Evolutionary conservation across 1,140 invertebrate species (phyloP), one percentile per base, ranked within the genome.

Genomic region (Lamellibrachia luymesi): DNA sequence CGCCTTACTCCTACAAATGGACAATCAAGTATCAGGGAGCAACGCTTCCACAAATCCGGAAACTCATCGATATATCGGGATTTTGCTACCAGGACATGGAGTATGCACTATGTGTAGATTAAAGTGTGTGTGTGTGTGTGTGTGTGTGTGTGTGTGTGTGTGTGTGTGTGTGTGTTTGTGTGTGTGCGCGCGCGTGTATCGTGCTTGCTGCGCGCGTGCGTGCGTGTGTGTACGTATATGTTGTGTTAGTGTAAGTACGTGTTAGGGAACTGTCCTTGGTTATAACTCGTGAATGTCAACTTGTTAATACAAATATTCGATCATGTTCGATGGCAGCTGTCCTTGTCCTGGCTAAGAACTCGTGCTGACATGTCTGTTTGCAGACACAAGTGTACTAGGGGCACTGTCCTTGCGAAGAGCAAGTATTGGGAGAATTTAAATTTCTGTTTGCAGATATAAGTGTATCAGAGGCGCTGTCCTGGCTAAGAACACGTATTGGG

Each of bases 11-110:
- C 17, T 92, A 94, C 50, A 91, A 49, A 51, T 90, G 93, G 17
- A 51, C 92, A 6, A 80, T 95, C 13, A 51, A 51, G 56, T 93
- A 93, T 51, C 25, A 91, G 50, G 38, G n/a, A 5, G 50, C 92
- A 2, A 94, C 92, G 6, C 51, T 92, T 0, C 64, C 93, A 38
- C 94, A 95, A 90, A 94, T 95, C 25, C 52, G 94, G n/a, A 92
- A 90, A 17, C 93, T 95, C 13, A 91, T 93, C 6, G 91, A 90
- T 10, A 94, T 93, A 51, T 94, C 94, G 2, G 91, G 92, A 10
- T 95, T 94, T 90, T 95, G 94, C 93, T 93, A 94, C 50, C 94
- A 95, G 94, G 94, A 94, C 92, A 93, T 27, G 38, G 25, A 52
- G 90, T 91, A 91, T 50, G 38, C 4, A 13, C 4, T 27, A 17